phyloP scores from a whole-genome alignment of 2,797 vertebrate genomes.

The Poeciliopsis turneri region DNA sequence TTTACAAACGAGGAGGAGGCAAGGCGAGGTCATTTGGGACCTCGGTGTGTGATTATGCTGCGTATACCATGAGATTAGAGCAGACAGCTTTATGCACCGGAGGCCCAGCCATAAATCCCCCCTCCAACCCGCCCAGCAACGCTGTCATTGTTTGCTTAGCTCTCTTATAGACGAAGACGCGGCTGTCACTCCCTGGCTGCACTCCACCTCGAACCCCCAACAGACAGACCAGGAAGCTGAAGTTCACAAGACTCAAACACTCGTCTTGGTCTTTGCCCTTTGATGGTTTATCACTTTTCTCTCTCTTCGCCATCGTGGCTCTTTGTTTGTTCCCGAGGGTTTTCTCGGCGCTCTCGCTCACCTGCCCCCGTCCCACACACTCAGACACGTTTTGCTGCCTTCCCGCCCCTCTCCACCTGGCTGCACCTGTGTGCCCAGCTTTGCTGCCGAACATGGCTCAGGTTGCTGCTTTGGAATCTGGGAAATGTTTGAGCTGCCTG shows the following conservation, averaged over 20 bases:
- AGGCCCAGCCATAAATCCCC: slow-evolving; percentile 59
- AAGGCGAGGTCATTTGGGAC: slow-evolving; percentile 9
- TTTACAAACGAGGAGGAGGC: slow-evolving; percentile 42
- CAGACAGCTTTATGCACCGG: slow-evolving; percentile 72
- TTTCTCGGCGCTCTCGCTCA: neutral
- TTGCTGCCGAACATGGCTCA: slow-evolving; percentile 70
- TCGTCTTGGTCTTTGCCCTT: neutral
- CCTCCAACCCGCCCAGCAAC: slow-evolving; percentile 37
- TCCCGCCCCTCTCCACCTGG: slow-evolving; percentile 33
- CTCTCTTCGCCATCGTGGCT: slow-evolving; percentile 13
- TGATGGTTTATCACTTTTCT: slow-evolving; percentile 37
- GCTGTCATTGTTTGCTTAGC: slow-evolving; percentile 61
- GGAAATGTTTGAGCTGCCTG: slow-evolving; percentile 71
- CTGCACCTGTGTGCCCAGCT: slow-evolving; percentile 78
- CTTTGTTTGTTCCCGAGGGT: neutral
- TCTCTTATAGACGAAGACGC: slow-evolving; percentile 60
- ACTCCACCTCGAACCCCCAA: slow-evolving; percentile 41
- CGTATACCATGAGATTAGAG: slow-evolving; percentile 76
- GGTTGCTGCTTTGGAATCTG: slow-evolving; percentile 81
- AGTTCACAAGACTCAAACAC: slow-evolving; percentile 2
- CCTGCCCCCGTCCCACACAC: slow-evolving; percentile 24
- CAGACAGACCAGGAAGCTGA: slow-evolving; percentile 44
- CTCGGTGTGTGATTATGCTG: slow-evolving; percentile 64
- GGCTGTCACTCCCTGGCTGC: slow-evolving; percentile 2
- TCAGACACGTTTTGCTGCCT: slow-evolving; percentile 26